These are phyloP conservation scores for Clavelina lepadiformis DNA, from an alignment of 23 tunicate species.

Conservation along the genomic window DNA sequence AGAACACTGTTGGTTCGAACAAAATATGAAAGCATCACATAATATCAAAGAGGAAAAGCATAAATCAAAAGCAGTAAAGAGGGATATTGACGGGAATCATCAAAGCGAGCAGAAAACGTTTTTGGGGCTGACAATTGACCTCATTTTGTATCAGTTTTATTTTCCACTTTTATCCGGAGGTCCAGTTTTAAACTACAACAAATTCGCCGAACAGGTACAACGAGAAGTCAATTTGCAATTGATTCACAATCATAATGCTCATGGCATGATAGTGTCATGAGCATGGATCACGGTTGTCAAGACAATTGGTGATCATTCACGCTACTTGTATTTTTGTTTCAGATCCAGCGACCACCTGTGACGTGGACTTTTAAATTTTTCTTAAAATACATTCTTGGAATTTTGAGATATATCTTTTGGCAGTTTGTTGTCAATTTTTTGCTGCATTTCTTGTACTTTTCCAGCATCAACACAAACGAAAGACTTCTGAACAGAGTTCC, in stretches of 20 bases:
- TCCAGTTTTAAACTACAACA: conserved; percentile 61
- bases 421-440: conserved; percentile 43
- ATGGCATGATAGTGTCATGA: too few species aligned
- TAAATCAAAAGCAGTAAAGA: neutral
- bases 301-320: too few species aligned
- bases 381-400: conserved; percentile 19
- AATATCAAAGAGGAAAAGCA: conserved; percentile 7
- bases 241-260: too few species aligned
- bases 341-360: conserved; percentile 11
- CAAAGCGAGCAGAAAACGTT: neutral
- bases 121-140: neutral
- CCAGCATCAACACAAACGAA: conserved; percentile 26
- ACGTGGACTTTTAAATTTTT: conserved; percentile 18
- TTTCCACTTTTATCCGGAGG: conserved; percentile 72
- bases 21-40: too few species aligned
- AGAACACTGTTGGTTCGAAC: conserved; percentile 57
- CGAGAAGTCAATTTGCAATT: too few species aligned
- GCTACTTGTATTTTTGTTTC: too few species aligned
- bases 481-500: conserved; percentile 24
- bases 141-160: conserved; percentile 59
- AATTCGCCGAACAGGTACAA: conserved; percentile 40
- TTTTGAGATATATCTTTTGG: conserved; percentile 39
- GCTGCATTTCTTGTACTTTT: conserved; percentile 52
- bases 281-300: too few species aligned
- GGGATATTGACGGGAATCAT: neutral